Evolutionary conservation across 2,797 vertebrate species (phyloP).

Genomic region (Mareca penelope): DNA sequence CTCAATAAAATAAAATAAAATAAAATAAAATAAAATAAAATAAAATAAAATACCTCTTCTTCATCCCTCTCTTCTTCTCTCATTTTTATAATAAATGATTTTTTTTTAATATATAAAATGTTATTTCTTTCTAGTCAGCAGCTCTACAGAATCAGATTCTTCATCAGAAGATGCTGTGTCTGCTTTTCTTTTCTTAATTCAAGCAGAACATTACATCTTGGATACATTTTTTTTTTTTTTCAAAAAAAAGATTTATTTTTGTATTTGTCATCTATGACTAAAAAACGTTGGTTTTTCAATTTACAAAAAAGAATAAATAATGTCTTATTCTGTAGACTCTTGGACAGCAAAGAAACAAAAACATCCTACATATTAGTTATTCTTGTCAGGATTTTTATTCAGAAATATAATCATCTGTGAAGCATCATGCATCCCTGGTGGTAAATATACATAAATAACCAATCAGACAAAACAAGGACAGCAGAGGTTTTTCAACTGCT

Average conservation of each 20-base stretch:
- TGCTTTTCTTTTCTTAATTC: constrained; percentile 9
- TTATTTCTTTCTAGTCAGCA: background rate
- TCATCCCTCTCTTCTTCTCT: background rate
- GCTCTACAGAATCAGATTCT: background rate
- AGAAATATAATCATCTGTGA: background rate
- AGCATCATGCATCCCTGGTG: background rate
- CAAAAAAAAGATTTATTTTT: background rate
- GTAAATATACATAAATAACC: constrained; percentile 22
- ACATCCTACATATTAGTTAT: background rate
- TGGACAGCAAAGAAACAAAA: background rate
- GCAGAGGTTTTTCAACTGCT: background rate
- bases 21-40: background rate
- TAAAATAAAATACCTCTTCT: background rate
- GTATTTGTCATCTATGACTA: background rate
- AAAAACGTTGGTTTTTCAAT: background rate
- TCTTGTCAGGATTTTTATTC: background rate
- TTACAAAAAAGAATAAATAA: background rate
- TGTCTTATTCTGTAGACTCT: background rate
- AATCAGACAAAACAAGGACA: constrained; percentile 11
- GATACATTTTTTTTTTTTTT: background rate
- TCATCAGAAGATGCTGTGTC: background rate
- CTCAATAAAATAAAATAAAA: background rate
- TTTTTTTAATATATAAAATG: background rate
- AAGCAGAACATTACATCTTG: background rate
- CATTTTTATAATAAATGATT: background rate